These are phyloP conservation scores for Vanacampus margaritifer DNA, from an alignment of 2,113 vertebrate species.

Conservation along the genomic window DNA sequence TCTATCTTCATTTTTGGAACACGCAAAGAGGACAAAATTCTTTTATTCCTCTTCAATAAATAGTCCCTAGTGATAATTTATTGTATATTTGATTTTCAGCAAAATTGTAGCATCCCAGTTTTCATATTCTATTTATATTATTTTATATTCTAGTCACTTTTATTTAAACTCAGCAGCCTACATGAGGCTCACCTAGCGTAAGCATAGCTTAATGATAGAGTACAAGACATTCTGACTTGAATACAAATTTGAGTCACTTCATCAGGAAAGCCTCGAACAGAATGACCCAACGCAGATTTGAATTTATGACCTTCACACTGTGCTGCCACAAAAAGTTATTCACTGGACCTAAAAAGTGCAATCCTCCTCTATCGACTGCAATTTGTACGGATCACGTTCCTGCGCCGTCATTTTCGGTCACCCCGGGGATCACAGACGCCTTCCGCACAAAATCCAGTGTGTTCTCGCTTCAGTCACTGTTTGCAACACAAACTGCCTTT, in stretches of 20 bases:
- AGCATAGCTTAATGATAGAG: not conserved
- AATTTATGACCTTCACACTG: too few relatives aligned
- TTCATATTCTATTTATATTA: too few relatives aligned
- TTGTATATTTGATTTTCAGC: too few relatives aligned
- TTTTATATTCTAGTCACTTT: too few relatives aligned
- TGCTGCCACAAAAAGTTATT: not conserved
- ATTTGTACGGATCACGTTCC: not conserved
- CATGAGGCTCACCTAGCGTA: too few relatives aligned
- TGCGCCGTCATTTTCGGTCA: not conserved
- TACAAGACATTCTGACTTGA: not conserved
- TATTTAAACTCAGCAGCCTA: too few relatives aligned
- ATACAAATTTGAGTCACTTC: not conserved
- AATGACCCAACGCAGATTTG: not conserved
- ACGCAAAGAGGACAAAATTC: too few relatives aligned
- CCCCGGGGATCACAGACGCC: not conserved
- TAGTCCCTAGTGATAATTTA: too few relatives aligned
- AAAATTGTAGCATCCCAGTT: too few relatives aligned
- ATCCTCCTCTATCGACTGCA: not conserved
- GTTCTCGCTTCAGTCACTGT: not conserved
- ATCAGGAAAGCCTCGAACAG: not conserved
- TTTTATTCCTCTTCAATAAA: too few relatives aligned
- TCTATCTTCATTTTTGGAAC: too few relatives aligned
- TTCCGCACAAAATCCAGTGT: conserved; percentile 1
- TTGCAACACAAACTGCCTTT: not conserved
- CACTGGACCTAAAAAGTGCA: not conserved